These are phyloP conservation scores for Coelopa pilipes DNA, from an alignment of 2,888 invertebrate species.

Conservation along the genomic window DNA sequence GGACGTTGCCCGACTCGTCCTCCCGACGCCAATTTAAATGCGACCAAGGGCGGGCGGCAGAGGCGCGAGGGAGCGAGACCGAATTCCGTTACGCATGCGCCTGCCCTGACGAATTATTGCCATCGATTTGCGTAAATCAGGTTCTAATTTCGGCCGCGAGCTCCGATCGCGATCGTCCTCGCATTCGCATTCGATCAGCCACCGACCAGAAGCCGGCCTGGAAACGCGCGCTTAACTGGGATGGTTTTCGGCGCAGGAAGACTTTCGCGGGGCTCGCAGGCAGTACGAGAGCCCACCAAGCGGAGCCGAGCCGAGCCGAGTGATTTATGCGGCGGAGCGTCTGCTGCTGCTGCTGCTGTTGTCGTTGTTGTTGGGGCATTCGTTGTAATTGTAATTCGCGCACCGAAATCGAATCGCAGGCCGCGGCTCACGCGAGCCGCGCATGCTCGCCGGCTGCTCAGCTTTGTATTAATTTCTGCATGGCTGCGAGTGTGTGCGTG, in stretches of 20 bases:
- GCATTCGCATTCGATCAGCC: slow-evolving; percentile 31
- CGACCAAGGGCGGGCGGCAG: background rate
- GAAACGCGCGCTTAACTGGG: slow-evolving; percentile 22
- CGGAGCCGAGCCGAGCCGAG: too few species aligned
- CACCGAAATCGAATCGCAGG: too few species aligned
- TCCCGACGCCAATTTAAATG: background rate
- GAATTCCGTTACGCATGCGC: slow-evolving; percentile 37
- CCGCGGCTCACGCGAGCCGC: too few species aligned
- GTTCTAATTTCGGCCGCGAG: slow-evolving; percentile 28
- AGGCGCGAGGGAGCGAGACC: background rate
- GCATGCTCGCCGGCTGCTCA: too few species aligned
- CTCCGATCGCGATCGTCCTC: background rate
- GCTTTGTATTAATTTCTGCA: too few species aligned
- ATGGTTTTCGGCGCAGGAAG: slow-evolving; percentile 15
- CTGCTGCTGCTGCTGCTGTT: too few species aligned
- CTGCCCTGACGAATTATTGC: slow-evolving; percentile 23
- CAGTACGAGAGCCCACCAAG: background rate
- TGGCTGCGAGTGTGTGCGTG: too few species aligned
- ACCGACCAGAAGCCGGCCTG: slow-evolving; percentile 30
- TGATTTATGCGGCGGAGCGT: too few species aligned
- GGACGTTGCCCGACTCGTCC: background rate
- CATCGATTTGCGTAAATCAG: slow-evolving; percentile 37
- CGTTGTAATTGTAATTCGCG: too few species aligned
- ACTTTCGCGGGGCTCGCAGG: background rate
- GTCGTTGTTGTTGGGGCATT: too few species aligned